A percentile compares a stretch with the other conserved stretches of the same genome.
Evolutionary conservation across 2,113 vertebrate genomes (phyloP).

Genomic region (Archocentrus centrarchus): DNA sequence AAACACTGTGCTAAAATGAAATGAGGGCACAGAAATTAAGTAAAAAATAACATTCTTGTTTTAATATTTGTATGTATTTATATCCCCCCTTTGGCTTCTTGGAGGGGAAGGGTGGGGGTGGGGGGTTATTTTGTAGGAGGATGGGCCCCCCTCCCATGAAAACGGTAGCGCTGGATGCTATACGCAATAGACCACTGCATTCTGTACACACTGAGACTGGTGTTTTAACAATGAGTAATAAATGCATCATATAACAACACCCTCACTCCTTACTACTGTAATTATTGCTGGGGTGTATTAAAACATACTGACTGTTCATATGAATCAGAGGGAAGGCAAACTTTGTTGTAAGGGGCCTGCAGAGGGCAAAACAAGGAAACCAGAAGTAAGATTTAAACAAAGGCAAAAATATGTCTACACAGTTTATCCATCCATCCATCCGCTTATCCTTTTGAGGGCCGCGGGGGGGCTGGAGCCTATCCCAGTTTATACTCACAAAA

Average conservation of each 20-base stretch:
- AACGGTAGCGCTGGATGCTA: not conserved
- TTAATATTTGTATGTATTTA: not conserved
- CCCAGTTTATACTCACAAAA: not conserved
- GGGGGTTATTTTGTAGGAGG: not conserved
- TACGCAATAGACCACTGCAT: not conserved
- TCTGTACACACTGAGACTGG: not conserved
- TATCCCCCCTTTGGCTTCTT: not conserved
- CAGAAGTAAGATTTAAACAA: not conserved
- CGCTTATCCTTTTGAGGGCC: too few species aligned
- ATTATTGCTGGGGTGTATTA: not conserved
- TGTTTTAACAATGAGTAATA: not conserved
- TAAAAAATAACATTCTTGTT: not conserved
- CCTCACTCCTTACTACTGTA: not conserved
- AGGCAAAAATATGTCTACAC: not conserved
- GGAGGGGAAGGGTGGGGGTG: too few species aligned
- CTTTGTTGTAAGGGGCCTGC: not conserved
- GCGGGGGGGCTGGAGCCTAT: too few species aligned
- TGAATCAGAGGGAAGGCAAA: not conserved
- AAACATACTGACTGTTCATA: not conserved
- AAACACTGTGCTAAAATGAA: not conserved
- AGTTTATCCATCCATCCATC: not conserved
- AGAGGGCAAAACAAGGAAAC: not conserved
- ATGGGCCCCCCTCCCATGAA: not conserved
- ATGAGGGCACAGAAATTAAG: not conserved
- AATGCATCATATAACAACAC: not conserved